A percentile compares a stretch with the other conserved stretches of the same genome.
Evolutionary conservation across 2,113 vertebrate genomes (phyloP).

Genomic region (Gymnobelideus leadbeateri): DNA sequence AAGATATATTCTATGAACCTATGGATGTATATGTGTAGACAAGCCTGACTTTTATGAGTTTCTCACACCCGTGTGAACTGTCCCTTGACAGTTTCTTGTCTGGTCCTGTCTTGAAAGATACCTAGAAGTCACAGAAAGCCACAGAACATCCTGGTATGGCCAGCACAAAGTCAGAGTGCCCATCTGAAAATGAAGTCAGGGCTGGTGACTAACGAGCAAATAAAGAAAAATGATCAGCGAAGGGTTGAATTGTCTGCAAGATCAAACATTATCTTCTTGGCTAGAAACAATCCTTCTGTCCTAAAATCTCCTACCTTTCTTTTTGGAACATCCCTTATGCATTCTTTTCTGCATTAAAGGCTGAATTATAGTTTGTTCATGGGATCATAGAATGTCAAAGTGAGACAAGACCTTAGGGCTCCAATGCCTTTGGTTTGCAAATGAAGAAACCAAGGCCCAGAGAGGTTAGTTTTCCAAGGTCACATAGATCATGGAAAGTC

Average conservation of each 20-base stretch:
- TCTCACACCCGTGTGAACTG: neutral
- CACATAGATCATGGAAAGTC: neutral
- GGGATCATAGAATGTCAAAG: neutral
- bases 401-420: neutral
- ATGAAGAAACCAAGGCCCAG: neutral
- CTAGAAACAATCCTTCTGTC: neutral
- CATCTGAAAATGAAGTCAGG: neutral
- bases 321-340: neutral
- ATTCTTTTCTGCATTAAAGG: neutral
- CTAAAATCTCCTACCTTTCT: neutral
- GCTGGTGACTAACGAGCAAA: neutral
- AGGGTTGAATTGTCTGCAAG: neutral
- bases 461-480: neutral
- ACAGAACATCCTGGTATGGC: neutral
- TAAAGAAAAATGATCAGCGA: neutral
- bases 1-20: neutral
- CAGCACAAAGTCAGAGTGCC: neutral
- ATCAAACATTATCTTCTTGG: neutral
- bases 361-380: neutral
- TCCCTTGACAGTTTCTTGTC: neutral
- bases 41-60: neutral
- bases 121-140: neutral
- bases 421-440: neutral
- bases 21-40: neutral
- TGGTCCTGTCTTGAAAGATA: neutral